Base-by-base conservation (phyloP, 2,888 invertebrate species). In the Myopa testacea region DNA sequence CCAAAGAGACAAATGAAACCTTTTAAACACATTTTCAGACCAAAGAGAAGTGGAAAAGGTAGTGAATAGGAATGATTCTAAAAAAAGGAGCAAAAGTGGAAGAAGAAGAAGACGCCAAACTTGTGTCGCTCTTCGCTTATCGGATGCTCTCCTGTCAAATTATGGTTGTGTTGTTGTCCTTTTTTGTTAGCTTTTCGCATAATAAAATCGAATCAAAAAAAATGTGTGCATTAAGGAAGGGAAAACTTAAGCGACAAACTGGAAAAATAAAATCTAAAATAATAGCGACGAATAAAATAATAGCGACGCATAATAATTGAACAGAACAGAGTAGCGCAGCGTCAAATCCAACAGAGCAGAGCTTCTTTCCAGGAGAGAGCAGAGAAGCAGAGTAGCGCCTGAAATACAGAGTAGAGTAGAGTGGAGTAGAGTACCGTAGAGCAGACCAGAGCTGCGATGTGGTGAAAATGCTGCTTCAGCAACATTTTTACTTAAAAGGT, bases 401-500 rank as follows among this genome's bases (percentile, higher is more conserved):
- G n/a, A n/a, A n/a, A n/a, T n/a, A 26, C 26, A 26, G 26, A 26
- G 26, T 26, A 26, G 26, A 26, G 26, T 26, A 26, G 26, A 26
- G 26, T 26, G 2, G 26, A 26, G 26, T 26, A 2, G 26, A 26
- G n/a, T n/a, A n/a, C n/a, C n/a, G n/a, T n/a, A n/a, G 26, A 26
- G 26, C 26, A 26, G 26, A 2, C 1, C 26, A 26, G 26, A 26
- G 26, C 26, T 26, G 26, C n/a, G 2, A 26, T 26, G 26, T 26
- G 26, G 26, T 26, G 2, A 26, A 26, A 26, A 26, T 3, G n/a
- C 1, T n/a, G 58, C 12, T 4, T 1, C 6, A n/a, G 4, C 52
- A 2, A 38, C 55, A 6, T n/a, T 55, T 65, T 65, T 14, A 65
- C 38, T 65, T 63, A 69, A 75, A 75, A 75, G 68, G 75, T 40